Conservation (phyloP, 2,797 vertebrate genomes). For the Esox masquinongy region DNA sequence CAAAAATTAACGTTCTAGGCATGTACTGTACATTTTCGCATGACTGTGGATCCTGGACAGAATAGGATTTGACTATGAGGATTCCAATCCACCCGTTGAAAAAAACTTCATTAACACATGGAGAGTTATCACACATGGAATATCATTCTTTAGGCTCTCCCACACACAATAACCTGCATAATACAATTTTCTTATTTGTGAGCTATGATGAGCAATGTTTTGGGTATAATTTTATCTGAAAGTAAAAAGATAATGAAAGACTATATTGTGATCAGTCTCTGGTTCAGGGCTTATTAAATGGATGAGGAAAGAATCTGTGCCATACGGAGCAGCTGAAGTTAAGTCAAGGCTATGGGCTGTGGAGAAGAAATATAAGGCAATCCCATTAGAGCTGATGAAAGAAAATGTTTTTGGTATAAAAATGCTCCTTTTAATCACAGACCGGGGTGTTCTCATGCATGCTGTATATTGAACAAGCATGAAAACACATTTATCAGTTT, state of each 20-base stretch:
- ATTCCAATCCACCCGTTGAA: too few species aligned
- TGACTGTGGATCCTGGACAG: too few species aligned
- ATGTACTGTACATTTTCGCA: too few species aligned
- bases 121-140: too few species aligned
- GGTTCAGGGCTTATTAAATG: background rate
- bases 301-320: constrained; percentile 1
- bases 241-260: background rate
- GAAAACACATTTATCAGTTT: constrained; percentile 63
- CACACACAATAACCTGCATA: background rate
- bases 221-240: background rate
- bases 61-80: too few species aligned
- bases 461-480: constrained; percentile 53
- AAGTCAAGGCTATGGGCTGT: constrained; percentile 25
- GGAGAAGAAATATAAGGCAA: constrained; percentile 45
- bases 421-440: constrained; percentile 50
- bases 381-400: constrained; percentile 50
- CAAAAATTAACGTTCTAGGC: too few species aligned
- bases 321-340: constrained; percentile 17
- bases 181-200: background rate
- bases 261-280: background rate
- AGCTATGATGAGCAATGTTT: background rate
- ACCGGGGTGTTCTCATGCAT: constrained; percentile 53
- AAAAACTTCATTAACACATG: too few species aligned
- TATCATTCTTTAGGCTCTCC: background rate
- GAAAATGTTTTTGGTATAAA: constrained; percentile 38